Evolutionary conservation across 2,888 invertebrate genomes (phyloP).

Genomic region (Miltochrista miniata): DNA sequence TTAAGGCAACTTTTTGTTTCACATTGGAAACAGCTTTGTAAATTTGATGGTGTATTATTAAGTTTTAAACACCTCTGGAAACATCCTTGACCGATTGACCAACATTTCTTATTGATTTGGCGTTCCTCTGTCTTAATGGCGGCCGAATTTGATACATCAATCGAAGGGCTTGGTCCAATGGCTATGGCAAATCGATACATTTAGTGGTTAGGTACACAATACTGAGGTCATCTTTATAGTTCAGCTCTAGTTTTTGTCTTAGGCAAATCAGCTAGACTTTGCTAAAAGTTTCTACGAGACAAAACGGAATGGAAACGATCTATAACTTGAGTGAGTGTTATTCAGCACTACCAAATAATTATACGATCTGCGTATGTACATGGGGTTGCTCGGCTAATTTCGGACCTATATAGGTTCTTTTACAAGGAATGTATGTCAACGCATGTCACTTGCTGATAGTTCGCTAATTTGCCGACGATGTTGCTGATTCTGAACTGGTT

Average conservation of each 20-base stretch:
- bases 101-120: not conserved
- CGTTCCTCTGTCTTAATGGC: not conserved
- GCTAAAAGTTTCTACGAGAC: too few species aligned
- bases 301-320: too few species aligned
- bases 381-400: too few species aligned
- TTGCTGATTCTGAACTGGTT: too few species aligned
- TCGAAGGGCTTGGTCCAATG: constrained; percentile 4
- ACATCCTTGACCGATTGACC: constrained; percentile 15
- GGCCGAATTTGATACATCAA: not conserved
- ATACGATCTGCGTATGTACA: too few species aligned
- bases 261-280: too few species aligned
- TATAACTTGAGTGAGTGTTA: too few species aligned
- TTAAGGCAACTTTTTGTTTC: constrained; percentile 18
- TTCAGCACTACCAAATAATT: too few species aligned
- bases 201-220: not conserved
- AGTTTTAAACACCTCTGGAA: constrained; percentile 3
- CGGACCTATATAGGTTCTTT: too few species aligned
- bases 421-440: too few species aligned
- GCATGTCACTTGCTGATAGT: too few species aligned
- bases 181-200: constrained; percentile 6
- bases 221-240: not conserved
- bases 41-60: constrained; percentile 17
- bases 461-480: too few species aligned
- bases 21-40: constrained; percentile 17
- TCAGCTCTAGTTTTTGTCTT: not conserved